These are phyloP conservation scores for Allygus modestus DNA, from an alignment of 2,888 invertebrate species.

Conservation along the genomic window DNA sequence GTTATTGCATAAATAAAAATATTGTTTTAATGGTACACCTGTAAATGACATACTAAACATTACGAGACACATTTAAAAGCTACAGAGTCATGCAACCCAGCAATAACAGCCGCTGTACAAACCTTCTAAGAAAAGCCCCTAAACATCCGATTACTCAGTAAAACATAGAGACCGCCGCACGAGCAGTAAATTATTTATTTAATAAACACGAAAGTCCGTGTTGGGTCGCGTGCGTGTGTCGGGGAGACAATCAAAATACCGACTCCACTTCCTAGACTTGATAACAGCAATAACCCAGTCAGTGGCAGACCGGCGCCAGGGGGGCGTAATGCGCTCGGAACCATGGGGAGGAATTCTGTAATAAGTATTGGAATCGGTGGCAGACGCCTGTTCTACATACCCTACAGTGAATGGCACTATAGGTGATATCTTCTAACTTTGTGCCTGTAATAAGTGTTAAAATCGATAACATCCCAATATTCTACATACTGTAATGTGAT, in stretches of 20 bases:
- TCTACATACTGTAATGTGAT: too few relatives aligned
- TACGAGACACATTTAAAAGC: too few relatives aligned
- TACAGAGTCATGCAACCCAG: background rate
- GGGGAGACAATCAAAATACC: background rate
- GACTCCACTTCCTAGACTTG: background rate
- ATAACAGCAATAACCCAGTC: background rate
- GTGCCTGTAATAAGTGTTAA: too few relatives aligned
- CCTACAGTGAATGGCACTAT: too few relatives aligned
- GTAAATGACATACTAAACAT: too few relatives aligned
- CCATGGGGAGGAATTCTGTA: too few relatives aligned
- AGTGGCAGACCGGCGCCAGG: background rate
- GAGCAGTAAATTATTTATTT: background rate
- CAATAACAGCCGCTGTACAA: background rate
- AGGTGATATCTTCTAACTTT: too few relatives aligned
- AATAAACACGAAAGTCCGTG: background rate
- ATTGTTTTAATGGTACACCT: too few relatives aligned
- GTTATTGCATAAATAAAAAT: too few relatives aligned
- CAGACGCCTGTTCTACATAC: too few relatives aligned
- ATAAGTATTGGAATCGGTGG: background rate
- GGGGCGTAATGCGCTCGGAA: background rate
- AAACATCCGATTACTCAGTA: background rate
- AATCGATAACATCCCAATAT: too few relatives aligned
- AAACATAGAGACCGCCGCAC: background rate
- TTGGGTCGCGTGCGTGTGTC: background rate
- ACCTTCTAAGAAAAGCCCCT: constrained; percentile 3